Evolutionary conservation across 23 tunicate genomes (phyloP).

Genomic region (Halocynthia aurantium): DNA sequence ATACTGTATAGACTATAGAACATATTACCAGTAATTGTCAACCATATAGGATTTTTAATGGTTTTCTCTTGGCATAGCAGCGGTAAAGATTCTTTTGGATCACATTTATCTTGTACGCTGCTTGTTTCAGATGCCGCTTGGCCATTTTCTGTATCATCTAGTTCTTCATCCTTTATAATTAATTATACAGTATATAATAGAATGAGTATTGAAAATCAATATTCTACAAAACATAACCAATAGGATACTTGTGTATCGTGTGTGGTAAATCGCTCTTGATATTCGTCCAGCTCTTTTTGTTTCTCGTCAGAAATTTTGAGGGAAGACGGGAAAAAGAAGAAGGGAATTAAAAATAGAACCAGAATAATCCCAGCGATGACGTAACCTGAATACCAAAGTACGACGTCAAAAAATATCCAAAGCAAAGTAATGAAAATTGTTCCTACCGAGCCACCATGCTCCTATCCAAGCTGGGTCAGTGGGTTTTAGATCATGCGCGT

Average conservation of each 20-base stretch:
- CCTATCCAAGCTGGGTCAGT: conserved; percentile 78
- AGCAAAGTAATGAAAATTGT: background rate
- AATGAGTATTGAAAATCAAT: background rate
- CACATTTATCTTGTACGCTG: background rate
- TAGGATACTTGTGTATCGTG: too few relatives aligned
- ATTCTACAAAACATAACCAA: background rate
- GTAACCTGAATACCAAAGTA: conserved; percentile 39
- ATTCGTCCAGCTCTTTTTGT: conserved; percentile 47
- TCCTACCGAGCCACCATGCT: conserved; percentile 91
- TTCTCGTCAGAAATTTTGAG: conserved; percentile 65
- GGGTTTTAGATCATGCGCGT: conserved; percentile 39
- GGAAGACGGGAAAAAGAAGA: conserved; percentile 56
- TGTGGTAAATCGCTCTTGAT: background rate
- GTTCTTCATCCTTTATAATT: too few relatives aligned
- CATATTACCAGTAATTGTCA: conserved; percentile 5
- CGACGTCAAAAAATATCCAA: background rate
- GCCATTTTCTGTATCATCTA: background rate
- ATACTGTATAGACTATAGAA: too few relatives aligned
- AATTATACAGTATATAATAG: background rate
- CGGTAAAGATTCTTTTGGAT: background rate
- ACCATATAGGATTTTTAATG: background rate
- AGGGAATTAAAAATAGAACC: conserved; percentile 56
- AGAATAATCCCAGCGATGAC: conserved; percentile 40
- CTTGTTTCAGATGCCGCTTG: background rate
- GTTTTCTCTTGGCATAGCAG: conserved; percentile 3